Percentiles rank a stretch among this genome's conserved stretches.
Evolutionary conservation across 1,140 invertebrate species (phyloP).

Genomic region (Drosophila prosaltans): DNA sequence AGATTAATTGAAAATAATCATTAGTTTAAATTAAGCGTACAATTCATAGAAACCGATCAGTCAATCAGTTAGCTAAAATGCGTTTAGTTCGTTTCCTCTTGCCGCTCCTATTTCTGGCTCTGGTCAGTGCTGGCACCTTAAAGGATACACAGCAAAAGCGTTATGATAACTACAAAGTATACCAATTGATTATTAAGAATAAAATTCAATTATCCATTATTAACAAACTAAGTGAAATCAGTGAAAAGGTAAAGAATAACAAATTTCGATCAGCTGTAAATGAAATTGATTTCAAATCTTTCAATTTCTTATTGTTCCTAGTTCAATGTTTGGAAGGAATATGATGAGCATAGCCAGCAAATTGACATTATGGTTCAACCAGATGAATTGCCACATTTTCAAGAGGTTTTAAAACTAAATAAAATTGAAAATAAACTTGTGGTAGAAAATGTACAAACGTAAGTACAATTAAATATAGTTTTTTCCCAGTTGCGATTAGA

Average conservation of each 20-base stretch:
- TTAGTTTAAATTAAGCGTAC: not conserved
- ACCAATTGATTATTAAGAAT: constrained; percentile 50
- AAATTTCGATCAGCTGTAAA: not conserved
- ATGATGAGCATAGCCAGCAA: constrained; percentile 49
- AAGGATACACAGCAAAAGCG: constrained; percentile 39
- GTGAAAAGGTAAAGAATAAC: constrained; percentile 45
- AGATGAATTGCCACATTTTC: constrained; percentile 36
- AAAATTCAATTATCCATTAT: constrained; percentile 51
- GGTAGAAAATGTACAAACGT: constrained; percentile 70
- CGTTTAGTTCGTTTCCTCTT: constrained; percentile 52
- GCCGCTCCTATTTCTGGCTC: constrained; percentile 37
- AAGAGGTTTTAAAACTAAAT: constrained; percentile 39
- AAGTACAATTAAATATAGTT: constrained; percentile 25
- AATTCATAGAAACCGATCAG: constrained; percentile 34
- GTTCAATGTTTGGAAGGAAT: constrained; percentile 76
- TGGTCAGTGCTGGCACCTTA: constrained; percentile 44
- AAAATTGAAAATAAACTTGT: constrained; percentile 51
- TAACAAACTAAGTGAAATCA: constrained; percentile 39
- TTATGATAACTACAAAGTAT: constrained; percentile 65
- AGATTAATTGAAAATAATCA: constrained; percentile 44
- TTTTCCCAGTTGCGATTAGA: constrained; percentile 27
- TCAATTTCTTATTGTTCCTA: not conserved
- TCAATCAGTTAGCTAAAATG: constrained; percentile 35
- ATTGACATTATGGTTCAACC: constrained; percentile 72
- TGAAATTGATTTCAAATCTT: not conserved